These are phyloP conservation scores for Trinorchestia longiramus DNA, from an alignment of 1,140 invertebrate species.

Conservation along the genomic window DNA sequence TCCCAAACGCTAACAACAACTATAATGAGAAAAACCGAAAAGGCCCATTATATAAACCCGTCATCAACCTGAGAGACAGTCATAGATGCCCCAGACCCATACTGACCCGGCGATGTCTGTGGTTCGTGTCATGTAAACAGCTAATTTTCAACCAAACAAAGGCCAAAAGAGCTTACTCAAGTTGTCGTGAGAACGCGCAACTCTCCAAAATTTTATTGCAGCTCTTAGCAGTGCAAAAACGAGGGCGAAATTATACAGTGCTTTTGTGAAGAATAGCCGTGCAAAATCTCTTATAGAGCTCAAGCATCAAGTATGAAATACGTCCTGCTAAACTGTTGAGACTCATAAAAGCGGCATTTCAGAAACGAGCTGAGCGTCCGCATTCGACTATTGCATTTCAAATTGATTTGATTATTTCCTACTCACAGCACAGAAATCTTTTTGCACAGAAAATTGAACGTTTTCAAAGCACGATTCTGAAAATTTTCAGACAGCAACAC, in stretches of 20 bases:
- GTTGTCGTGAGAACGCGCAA: conserved; percentile 21
- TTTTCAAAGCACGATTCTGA: neutral
- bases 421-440: neutral
- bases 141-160: conserved; percentile 26
- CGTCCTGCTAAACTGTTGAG: neutral
- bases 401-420: neutral
- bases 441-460: neutral
- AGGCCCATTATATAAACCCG: neutral
- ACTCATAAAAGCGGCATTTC: neutral
- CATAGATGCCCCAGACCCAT: neutral
- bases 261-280: neutral
- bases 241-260: conserved; percentile 9
- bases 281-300: conserved; percentile 29
- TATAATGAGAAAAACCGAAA: neutral
- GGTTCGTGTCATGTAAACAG: neutral
- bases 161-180: conserved; percentile 45
- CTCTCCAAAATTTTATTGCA: conserved; percentile 30
- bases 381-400: neutral
- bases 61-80: neutral
- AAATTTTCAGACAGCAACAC: neutral
- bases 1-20: neutral
- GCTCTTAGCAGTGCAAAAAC: neutral
- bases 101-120: neutral
- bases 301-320: neutral
- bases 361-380: neutral